These are phyloP conservation scores for Lissonota sp. DNA, from an alignment of 2,888 invertebrate genomes.

Conservation along the genomic window DNA sequence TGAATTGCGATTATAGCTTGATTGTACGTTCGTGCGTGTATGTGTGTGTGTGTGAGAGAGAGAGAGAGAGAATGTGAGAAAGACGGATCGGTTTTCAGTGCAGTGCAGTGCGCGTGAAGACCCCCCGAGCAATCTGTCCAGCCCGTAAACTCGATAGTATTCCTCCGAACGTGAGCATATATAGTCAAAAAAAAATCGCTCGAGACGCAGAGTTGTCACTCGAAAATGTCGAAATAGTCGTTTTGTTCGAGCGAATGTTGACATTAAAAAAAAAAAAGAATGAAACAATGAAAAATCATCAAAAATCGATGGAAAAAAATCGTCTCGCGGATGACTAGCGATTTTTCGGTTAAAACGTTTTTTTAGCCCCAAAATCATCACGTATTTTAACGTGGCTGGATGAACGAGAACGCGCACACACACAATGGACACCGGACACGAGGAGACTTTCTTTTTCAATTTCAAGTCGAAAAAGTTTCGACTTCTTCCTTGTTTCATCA, in stretches of 20 bases:
- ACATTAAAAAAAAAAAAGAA: slow-evolving; percentile 4
- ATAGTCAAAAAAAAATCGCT: slow-evolving; percentile 51
- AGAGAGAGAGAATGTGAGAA: slow-evolving; percentile 49
- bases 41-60: slow-evolving; percentile 33
- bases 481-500: neutral
- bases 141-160: slow-evolving; percentile 82
- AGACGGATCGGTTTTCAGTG: slow-evolving; percentile 68
- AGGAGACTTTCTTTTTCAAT: neutral
- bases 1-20: slow-evolving; percentile 1
- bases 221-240: slow-evolving; percentile 81
- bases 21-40: slow-evolving; percentile 26
- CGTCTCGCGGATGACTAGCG: neutral
- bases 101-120: slow-evolving; percentile 68
- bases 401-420: neutral
- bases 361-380: slow-evolving; percentile 19
- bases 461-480: slow-evolving; percentile 21
- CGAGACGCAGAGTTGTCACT: slow-evolving; percentile 64
- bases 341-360: neutral
- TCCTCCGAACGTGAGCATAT: slow-evolving; percentile 79
- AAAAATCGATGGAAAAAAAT: neutral
- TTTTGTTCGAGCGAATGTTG: slow-evolving; percentile 31
- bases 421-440: neutral
- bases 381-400: slow-evolving; percentile 55
- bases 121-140: slow-evolving; percentile 82
- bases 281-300: neutral